Conservation (phyloP, 1,140 invertebrate species). For the Drosophila subobscura region DNA sequence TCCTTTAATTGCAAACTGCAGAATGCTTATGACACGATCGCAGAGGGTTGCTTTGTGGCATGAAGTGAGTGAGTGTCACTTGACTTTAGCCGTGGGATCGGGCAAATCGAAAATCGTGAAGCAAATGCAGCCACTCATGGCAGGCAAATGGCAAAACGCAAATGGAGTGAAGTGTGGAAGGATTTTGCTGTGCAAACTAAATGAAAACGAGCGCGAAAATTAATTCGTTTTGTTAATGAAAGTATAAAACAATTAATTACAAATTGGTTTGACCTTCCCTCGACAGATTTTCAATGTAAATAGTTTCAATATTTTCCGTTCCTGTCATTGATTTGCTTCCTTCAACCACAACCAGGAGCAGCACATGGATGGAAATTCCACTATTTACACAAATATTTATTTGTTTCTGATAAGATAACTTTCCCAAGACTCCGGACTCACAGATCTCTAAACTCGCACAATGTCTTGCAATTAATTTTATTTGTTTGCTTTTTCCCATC, state of each 20-base stretch:
- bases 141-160: neutral
- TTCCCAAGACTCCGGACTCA: constrained; percentile 33
- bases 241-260: too few relatives aligned
- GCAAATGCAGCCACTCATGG: neutral
- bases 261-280: too few relatives aligned
- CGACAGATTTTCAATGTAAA: too few relatives aligned
- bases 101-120: constrained; percentile 27
- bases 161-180: neutral
- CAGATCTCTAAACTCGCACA: neutral
- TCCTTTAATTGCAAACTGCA: constrained; percentile 66
- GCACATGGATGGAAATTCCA: too few relatives aligned
- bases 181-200: too few relatives aligned
- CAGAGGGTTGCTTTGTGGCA: neutral
- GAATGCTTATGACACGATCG: constrained; percentile 67
- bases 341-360: too few relatives aligned
- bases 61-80: constrained; percentile 46
- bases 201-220: neutral
- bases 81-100: constrained; percentile 43
- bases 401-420: constrained; percentile 14
- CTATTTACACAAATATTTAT: neutral
- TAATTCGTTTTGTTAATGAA: too few relatives aligned
- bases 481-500: constrained; percentile 52
- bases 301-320: too few relatives aligned
- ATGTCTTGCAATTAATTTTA: constrained; percentile 61
- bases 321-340: too few relatives aligned